Evolutionary conservation across 2,113 vertebrate genomes (phyloP), one percentile per base, ranked within the genome.

Genomic region (Euleptes europaea): DNA sequence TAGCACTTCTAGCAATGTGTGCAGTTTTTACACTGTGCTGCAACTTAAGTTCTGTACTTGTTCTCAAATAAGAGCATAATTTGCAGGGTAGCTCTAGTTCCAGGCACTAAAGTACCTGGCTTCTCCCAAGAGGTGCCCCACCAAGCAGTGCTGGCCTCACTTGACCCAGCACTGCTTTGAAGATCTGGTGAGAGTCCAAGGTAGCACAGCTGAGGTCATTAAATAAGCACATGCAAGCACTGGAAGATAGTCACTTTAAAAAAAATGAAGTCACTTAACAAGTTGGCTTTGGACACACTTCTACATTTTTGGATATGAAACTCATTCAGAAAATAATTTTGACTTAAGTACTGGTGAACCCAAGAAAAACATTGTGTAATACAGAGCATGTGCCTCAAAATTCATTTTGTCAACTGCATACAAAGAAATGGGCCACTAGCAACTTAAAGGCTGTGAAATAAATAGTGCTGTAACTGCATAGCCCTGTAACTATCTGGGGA

Each of bases 311-410:
- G 65, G 80, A 90, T 88, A 78, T 77, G 91, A 93, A 90, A 92
- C 83, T 93, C 79, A 89, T 92, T 94, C 84, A 91, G 86, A 93
- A 93, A 91, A 83, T 89, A 91, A 85, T 86, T 92, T 66, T 88
- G 85, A 92, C 84, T 81, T 21, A 92, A 88, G 74, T 82, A 87
- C 8, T 63, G 23, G 49, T 80, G 63, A 81, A 81, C 77, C 73
- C 76, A 94, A 91, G 85, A 88, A 92, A 94, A 93, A 91, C 67
- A 93, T 78, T 49, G 54, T 47, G 51, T 85, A 78, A 84, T 75
- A 83, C 21, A 70, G 19, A 78, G 38, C 2, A 72, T 14, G 54
- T 76, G 86, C 91, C 88, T 86, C 92, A 89, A 90, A 28, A 0
- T 75, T 86, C 83, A 77, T 92, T 31, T 77, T 57, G 75, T 87